These are phyloP conservation scores for Percina caprodes DNA, from an alignment of 2,113 vertebrate genomes.

Conservation along the genomic window DNA sequence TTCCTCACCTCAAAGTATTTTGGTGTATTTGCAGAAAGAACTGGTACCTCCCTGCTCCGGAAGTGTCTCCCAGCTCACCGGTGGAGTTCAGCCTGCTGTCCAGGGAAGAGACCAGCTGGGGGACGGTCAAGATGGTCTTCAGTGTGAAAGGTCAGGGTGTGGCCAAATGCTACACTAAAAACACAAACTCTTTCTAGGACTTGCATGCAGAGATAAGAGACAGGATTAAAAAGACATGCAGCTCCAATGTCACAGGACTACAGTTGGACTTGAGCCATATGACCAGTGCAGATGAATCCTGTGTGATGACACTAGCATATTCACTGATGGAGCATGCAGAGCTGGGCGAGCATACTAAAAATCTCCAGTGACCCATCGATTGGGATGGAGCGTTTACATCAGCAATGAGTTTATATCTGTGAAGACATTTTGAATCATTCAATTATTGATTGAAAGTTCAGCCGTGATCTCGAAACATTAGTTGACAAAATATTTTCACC, in stretches of 20 bases:
- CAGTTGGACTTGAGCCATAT: neutral
- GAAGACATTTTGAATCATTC: neutral
- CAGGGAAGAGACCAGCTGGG: conserved; percentile 87
- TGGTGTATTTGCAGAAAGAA: conserved; percentile 87
- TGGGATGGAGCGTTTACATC: conserved; percentile 1
- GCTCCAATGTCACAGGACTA: neutral
- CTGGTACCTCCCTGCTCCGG: conserved; percentile 94
- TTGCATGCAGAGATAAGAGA: neutral
- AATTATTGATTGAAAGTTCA: neutral
- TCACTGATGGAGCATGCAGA: neutral
- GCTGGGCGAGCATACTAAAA: neutral
- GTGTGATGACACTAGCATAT: neutral
- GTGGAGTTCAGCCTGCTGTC: conserved; percentile 89
- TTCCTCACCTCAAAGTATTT: neutral
- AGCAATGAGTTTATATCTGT: neutral
- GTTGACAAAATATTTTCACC: neutral
- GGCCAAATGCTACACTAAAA: neutral
- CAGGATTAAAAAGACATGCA: neutral
- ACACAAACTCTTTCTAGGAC: neutral
- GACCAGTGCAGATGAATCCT: conserved; percentile 3
- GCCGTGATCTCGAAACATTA: neutral
- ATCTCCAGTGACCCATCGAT: neutral
- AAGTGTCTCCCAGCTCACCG: conserved; percentile 85
- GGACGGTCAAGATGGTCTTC: conserved; percentile 89
- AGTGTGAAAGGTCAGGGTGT: conserved; percentile 86